A percentile compares a stretch with the other conserved stretches of the same genome.
Conservation (phyloP, 64 coral and sea anemone genomes). For the Catalaphyllia jardinei region DNA sequence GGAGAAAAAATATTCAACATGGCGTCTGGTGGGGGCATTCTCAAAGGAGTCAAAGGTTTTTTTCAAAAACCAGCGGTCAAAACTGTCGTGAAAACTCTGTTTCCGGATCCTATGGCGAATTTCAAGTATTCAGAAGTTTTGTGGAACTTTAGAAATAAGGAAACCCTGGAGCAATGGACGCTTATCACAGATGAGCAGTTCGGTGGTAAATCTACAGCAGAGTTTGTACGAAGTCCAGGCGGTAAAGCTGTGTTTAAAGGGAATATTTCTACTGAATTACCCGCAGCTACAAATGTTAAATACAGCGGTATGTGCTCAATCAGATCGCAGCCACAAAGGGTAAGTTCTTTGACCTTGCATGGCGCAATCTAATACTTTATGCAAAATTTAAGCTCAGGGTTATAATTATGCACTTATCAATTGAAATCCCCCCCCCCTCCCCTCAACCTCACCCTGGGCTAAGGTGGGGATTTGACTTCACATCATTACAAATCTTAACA, state of each 20-base stretch:
- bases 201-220: constrained; percentile 81
- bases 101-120: constrained; percentile 89
- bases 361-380: no score
- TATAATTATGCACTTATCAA: no score
- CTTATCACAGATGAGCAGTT: constrained; percentile 89
- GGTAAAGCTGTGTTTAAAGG: constrained; percentile 85
- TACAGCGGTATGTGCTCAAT: constrained; percentile 94
- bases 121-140: constrained; percentile 82
- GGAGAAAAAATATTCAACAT: constrained; percentile 16
- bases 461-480: no score
- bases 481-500: no score
- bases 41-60: constrained; percentile 59
- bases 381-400: no score
- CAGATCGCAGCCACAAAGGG: constrained; percentile 85
- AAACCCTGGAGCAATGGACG: constrained; percentile 72
- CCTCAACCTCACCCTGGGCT: no score
- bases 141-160: constrained; percentile 84
- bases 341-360: neutral
- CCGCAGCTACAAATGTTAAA: constrained; percentile 69
- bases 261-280: constrained; percentile 84
- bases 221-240: constrained; percentile 69
- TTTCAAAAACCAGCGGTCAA: constrained; percentile 64
- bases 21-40: constrained; percentile 8
- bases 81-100: constrained; percentile 70
- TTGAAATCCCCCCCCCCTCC: no score